phyloP scores from a whole-genome alignment of 2,888 invertebrate genomes.

The Meandrusa payeni region DNA sequence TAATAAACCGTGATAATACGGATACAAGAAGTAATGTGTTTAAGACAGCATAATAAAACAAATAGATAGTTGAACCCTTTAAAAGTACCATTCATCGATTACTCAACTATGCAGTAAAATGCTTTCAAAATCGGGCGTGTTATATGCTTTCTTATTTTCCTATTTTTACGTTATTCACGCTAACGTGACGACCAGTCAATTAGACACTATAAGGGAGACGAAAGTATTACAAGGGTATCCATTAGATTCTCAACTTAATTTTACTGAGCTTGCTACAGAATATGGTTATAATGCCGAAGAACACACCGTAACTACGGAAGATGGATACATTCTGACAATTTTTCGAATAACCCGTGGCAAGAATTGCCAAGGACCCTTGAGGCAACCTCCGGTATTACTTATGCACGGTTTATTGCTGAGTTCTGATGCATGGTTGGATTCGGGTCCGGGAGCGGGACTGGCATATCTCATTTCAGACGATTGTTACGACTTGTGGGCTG shows the following conservation, averaged over 20 bases:
- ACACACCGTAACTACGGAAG: slow-evolving; percentile 5
- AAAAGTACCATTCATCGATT: neutral
- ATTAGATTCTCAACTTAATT: slow-evolving; percentile 13
- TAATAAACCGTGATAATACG: too few relatives aligned
- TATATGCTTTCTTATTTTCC: neutral
- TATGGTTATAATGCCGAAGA: slow-evolving; percentile 6
- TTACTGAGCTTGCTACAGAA: slow-evolving; percentile 9
- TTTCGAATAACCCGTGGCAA: slow-evolving; percentile 3
- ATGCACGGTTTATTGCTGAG: slow-evolving; percentile 88
- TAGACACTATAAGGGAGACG: neutral
- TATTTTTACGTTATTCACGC: neutral
- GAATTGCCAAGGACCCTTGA: slow-evolving; percentile 32
- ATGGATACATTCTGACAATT: slow-evolving; percentile 9
- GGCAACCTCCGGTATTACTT: slow-evolving; percentile 74
- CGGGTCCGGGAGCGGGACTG: slow-evolving; percentile 75
- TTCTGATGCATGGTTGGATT: slow-evolving; percentile 85
- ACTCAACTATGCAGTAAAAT: neutral
- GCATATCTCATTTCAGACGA: slow-evolving; percentile 80
- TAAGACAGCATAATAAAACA: too few relatives aligned
- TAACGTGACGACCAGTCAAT: neutral
- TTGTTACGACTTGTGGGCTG: slow-evolving; percentile 87
- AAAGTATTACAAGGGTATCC: slow-evolving; percentile 12
- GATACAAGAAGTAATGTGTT: too few relatives aligned
- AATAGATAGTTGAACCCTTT: neutral
- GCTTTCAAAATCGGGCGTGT: neutral